These are phyloP conservation scores for Poecilobothrus nobilitatus DNA, from an alignment of 2,888 invertebrate genomes.

Conservation along the genomic window DNA sequence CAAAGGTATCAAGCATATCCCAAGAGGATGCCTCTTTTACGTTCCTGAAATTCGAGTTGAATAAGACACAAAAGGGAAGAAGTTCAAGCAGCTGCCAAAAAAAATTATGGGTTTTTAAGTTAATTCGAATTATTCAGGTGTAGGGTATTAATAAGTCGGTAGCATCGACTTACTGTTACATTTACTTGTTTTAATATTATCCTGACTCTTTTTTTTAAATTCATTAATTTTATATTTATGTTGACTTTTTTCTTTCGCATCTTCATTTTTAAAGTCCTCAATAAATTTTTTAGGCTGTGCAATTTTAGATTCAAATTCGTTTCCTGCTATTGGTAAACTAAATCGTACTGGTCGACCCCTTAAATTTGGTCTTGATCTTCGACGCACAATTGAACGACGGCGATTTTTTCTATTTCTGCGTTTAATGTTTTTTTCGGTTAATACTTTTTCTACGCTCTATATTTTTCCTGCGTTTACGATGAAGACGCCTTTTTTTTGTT, in stretches of 20 bases:
- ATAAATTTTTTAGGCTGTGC: background rate
- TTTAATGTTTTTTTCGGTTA: background rate
- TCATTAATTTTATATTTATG: background rate
- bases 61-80: no score
- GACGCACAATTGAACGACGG: background rate
- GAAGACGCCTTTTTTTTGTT: background rate
- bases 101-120: no score
- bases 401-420: background rate
- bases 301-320: background rate
- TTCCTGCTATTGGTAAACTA: background rate
- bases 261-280: background rate
- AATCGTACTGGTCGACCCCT: background rate
- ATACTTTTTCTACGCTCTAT: no score
- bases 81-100: no score
- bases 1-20: no score
- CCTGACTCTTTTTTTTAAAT: background rate
- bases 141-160: no score
- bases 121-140: no score
- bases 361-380: background rate
- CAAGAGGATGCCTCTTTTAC: no score
- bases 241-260: no score
- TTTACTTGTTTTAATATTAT: background rate
- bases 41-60: no score
- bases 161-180: no score
- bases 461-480: no score